Evolutionary conservation across 2,888 invertebrate genomes (phyloP).

Genomic region (Drosophila meridionalis): DNA sequence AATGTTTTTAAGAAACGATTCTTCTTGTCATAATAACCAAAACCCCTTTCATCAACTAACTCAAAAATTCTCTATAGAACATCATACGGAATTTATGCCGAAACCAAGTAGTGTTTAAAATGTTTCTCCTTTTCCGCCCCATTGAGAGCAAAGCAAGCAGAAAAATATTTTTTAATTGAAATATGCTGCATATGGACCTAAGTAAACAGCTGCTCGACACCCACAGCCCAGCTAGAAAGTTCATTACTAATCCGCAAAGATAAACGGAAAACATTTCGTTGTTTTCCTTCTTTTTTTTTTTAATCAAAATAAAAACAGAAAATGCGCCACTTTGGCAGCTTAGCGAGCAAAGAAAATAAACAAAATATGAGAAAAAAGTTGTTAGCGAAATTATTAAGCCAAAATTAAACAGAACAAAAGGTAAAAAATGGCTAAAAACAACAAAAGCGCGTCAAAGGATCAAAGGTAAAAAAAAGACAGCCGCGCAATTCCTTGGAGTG

Average conservation of each 20-base stretch:
- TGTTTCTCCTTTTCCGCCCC: constrained; percentile 23
- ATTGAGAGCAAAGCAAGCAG: constrained; percentile 34
- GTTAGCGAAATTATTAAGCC: constrained; percentile 69
- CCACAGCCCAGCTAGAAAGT: constrained; percentile 46
- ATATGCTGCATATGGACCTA: constrained; percentile 67
- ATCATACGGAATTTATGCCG: background rate
- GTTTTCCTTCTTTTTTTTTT: constrained; percentile 55
- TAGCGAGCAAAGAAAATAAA: constrained; percentile 73
- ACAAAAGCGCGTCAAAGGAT: constrained; percentile 80
- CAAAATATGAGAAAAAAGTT: constrained; percentile 45
- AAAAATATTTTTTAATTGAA: constrained; percentile 72
- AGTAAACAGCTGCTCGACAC: constrained; percentile 61
- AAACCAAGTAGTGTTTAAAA: background rate
- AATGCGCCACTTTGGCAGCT: constrained; percentile 79
- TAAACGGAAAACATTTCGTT: constrained; percentile 67
- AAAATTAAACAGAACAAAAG: constrained; percentile 65
- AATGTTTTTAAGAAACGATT: too few species aligned
- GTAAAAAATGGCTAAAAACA: constrained; percentile 32
- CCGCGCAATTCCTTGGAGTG: constrained; percentile 56
- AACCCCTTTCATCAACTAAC: background rate
- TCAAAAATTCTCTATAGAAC: background rate
- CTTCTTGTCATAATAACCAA: background rate
- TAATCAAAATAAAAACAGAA: constrained; percentile 73
- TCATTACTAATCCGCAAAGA: constrained; percentile 81
- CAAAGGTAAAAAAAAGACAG: constrained; percentile 71